Conservation (phyloP, 2,113 vertebrate genomes). For the Chelonoidis abingdonii region DNA sequence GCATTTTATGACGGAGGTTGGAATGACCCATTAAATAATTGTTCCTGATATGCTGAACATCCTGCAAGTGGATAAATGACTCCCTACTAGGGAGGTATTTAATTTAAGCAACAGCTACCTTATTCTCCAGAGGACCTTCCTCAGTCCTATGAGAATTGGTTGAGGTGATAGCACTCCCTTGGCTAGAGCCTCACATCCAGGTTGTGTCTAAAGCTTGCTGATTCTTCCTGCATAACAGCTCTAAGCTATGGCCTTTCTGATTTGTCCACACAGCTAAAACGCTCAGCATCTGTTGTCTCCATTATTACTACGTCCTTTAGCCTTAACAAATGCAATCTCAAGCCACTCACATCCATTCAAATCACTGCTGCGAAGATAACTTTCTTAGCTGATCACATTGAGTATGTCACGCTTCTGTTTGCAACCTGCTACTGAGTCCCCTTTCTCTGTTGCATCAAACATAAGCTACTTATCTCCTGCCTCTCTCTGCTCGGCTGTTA, state of each 20-base stretch:
- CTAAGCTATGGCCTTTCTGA: neutral
- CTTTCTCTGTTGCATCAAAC: neutral
- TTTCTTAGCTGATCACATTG: neutral
- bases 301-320: neutral
- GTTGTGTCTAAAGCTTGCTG: neutral
- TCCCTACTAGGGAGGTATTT: neutral
- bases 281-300: accelerated
- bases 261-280: neutral
- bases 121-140: neutral
- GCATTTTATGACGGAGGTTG: accelerated
- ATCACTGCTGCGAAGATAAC: neutral
- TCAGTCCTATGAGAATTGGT: neutral
- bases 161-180: no score
- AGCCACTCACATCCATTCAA: neutral
- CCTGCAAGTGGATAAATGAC: accelerated
- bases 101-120: neutral
- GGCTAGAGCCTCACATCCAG: neutral
- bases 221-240: neutral
- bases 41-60: accelerated
- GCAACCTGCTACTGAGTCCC: neutral
- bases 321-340: neutral
- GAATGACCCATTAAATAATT: neutral
- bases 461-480: accelerated
- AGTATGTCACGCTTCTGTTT: accelerated
- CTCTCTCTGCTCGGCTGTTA: neutral